Base-by-base conservation (phyloP, 2,888 invertebrate genomes). In the Eledone cirrhosa region DNA sequence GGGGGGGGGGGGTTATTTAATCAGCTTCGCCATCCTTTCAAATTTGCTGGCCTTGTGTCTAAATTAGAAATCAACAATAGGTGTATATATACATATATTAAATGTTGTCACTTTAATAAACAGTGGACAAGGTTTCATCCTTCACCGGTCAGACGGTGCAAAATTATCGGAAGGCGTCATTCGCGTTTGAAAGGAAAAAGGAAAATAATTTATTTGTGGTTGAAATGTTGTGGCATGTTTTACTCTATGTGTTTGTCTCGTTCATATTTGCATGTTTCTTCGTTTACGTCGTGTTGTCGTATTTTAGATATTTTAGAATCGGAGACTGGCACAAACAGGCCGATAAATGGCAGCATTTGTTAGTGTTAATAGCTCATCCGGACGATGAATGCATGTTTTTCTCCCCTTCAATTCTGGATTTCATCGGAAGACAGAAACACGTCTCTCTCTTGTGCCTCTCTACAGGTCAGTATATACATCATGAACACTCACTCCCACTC, bases 321-420 rank as follows among this genome's bases (percentile, higher is more conserved):
- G 72, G 41, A 41, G n/a, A 16, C 31, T 72, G 72, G 72, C 31
- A 31, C 13, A 72, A 29, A 33, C 33, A 48, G 2, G 29, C 76
- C 75, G 74, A 33, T 79, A 85, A 84, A 67, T 59, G 59, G 78
- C 91, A 92, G 59, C 92, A 95, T 84, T 93, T 96, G 69, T 91
- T 98, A 48, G 90, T 99, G 78, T 94, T 98, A 1, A 95, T 94
- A 69, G 97, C 99, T 31, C 99, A 99, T 92, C 99, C 99, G 24
- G 99, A 99, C 91, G 99, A 99, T 90, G 99, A 99, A 90, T 96
- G 96, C 86, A 98, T 99, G 99, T 99, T 99, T 91, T 99, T 99
- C 91, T 96, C 97, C 0, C 99, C 99, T 27, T 86, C 90, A 8
- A 84, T 89, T 33, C 74, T 85, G 19, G 48, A 80, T 4, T 78